Evolutionary conservation across 2,113 vertebrate genomes (phyloP).

Genomic region (Mus pahari): DNA sequence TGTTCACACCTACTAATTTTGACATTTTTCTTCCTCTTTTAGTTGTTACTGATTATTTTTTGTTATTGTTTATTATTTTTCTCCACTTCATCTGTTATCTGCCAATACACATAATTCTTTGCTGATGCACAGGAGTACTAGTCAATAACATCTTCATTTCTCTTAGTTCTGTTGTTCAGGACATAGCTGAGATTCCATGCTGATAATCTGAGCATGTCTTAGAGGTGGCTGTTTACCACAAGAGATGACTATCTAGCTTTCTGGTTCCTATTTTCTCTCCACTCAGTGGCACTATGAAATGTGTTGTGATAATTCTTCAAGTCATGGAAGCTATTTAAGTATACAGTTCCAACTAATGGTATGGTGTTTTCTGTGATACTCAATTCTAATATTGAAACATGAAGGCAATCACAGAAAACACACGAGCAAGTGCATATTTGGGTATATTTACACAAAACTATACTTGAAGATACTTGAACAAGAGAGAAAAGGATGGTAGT

Average conservation of each 20-base stretch:
- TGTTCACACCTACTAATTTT: neutral
- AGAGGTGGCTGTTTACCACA: neutral
- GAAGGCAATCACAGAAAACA: neutral
- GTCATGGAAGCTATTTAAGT: neutral
- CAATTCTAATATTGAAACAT: neutral
- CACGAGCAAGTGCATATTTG: neutral
- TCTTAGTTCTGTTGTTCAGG: neutral
- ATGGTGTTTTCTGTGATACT: neutral
- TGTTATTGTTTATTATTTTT: constrained; percentile 17
- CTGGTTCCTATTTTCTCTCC: neutral
- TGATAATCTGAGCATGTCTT: neutral
- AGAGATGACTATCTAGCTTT: neutral
- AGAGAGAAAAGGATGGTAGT: neutral
- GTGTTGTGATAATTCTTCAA: neutral
- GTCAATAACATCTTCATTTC: neutral
- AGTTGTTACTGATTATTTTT: neutral
- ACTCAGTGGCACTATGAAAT: neutral
- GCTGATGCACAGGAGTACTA: neutral
- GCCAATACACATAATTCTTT: neutral
- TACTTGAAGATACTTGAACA: neutral
- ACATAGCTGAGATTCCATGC: too few relatives aligned
- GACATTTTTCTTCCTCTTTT: neutral
- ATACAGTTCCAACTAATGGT: neutral
- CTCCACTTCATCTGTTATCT: neutral
- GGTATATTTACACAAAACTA: neutral